A percentile compares a stretch with the other conserved stretches of the same genome.
Conservation (phyloP, 2,113 vertebrate species). For the Platysteira castanea region DNA sequence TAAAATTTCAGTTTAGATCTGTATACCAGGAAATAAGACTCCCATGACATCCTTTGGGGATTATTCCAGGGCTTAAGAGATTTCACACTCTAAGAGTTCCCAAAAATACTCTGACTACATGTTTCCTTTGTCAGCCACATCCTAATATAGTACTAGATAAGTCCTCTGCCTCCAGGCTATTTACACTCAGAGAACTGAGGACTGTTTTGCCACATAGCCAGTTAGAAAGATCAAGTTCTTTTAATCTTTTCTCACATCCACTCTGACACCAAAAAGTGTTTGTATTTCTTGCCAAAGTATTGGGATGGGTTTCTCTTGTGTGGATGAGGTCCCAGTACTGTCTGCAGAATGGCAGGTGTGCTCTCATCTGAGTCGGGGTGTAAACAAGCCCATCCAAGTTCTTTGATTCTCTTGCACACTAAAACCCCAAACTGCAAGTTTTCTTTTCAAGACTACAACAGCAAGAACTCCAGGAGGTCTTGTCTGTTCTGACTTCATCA, state of each 20-base stretch:
- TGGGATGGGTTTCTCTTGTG: background rate
- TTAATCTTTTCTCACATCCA: background rate
- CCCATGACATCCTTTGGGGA: background rate
- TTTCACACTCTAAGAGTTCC: conserved; percentile 1
- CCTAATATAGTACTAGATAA: background rate
- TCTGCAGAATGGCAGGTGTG: background rate
- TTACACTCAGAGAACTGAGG: background rate
- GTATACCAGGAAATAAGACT: background rate
- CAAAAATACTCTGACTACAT: background rate
- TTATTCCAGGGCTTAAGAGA: conserved; percentile 34
- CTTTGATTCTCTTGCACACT: background rate
- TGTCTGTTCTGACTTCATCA: background rate
- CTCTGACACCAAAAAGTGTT: background rate
- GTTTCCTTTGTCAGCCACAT: background rate
- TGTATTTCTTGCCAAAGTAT: background rate
- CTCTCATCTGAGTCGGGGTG: background rate
- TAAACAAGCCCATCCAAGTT: background rate
- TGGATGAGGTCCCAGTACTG: background rate
- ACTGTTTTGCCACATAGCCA: background rate
- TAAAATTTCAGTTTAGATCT: background rate
- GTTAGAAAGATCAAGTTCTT: background rate
- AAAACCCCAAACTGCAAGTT: background rate
- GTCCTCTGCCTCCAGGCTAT: background rate
- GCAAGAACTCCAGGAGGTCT: background rate
- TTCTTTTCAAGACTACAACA: background rate